These are phyloP conservation scores for Gallirallus australis DNA, from an alignment of 2,797 vertebrate genomes.

Conservation along the genomic window DNA sequence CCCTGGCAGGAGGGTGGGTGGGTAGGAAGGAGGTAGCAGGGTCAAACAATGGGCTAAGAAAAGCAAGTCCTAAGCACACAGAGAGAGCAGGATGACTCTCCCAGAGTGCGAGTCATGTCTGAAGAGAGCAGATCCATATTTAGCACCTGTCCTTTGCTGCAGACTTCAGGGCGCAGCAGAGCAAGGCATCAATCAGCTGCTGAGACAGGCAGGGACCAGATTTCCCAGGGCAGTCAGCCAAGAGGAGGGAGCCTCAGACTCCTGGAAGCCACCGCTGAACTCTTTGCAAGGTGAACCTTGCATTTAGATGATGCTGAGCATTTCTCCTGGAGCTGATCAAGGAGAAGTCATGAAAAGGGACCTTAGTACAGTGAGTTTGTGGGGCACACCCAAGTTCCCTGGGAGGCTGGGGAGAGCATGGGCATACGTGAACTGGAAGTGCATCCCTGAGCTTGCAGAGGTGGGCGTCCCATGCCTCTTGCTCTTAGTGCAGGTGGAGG, in stretches of 20 bases:
- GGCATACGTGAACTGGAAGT: rapidly evolving
- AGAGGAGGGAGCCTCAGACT: neutral
- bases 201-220: neutral
- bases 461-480: neutral
- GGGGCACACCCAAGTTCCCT: neutral
- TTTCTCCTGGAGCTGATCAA: neutral
- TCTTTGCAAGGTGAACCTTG: neutral
- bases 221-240: neutral
- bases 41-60: neutral
- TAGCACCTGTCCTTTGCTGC: neutral
- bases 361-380: neutral
- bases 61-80: neutral
- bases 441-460: neutral
- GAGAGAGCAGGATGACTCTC: neutral
- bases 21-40: neutral
- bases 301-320: rapidly evolving
- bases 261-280: neutral
- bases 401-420: rapidly evolving
- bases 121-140: neutral
- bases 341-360: neutral
- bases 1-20: neutral
- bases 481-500: rapidly evolving
- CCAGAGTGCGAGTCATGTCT: neutral
- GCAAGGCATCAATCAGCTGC: neutral
- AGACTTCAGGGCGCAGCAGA: neutral